Conservation (phyloP, 2,113 vertebrate genomes). For the Ictidomys tridecemlineatus region DNA sequence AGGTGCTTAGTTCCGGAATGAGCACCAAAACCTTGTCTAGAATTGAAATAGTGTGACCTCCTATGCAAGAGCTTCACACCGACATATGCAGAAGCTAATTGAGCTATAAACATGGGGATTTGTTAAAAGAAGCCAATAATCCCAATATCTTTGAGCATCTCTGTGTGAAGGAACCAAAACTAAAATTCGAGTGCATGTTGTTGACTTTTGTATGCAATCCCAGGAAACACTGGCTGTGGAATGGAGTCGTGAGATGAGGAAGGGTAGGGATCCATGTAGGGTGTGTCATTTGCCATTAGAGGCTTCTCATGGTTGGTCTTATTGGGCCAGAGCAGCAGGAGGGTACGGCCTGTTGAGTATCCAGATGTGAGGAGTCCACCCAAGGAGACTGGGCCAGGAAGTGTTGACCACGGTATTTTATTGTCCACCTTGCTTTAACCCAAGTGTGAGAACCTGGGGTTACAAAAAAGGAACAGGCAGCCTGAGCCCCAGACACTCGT, state of each 20-base stretch:
- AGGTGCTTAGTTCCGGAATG: conserved; percentile 40
- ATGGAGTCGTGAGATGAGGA: background rate
- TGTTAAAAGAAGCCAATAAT: conserved; percentile 54
- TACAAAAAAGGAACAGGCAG: background rate
- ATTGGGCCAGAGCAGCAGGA: background rate
- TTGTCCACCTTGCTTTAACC: background rate
- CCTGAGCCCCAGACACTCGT: background rate
- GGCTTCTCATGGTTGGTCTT: background rate
- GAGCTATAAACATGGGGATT: conserved; percentile 53
- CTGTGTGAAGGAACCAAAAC: conserved; percentile 4
- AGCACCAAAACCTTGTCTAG: background rate
- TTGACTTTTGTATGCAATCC: conserved; percentile 44
- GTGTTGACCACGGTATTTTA: background rate
- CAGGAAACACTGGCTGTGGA: background rate
- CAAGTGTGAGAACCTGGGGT: background rate
- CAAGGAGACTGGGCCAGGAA: background rate
- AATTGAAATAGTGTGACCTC: conserved; percentile 25
- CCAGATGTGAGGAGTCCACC: background rate
- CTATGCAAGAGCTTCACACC: conserved; percentile 32
- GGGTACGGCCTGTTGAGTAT: too few species aligned
- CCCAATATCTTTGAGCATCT: conserved; percentile 30
- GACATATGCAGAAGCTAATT: conserved; percentile 48
- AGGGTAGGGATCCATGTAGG: background rate
- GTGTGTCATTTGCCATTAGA: background rate
- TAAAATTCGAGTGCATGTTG: background rate